Evolutionary conservation across 2,888 invertebrate genomes (phyloP).

Genomic region (Agrenia bidenticulata): DNA sequence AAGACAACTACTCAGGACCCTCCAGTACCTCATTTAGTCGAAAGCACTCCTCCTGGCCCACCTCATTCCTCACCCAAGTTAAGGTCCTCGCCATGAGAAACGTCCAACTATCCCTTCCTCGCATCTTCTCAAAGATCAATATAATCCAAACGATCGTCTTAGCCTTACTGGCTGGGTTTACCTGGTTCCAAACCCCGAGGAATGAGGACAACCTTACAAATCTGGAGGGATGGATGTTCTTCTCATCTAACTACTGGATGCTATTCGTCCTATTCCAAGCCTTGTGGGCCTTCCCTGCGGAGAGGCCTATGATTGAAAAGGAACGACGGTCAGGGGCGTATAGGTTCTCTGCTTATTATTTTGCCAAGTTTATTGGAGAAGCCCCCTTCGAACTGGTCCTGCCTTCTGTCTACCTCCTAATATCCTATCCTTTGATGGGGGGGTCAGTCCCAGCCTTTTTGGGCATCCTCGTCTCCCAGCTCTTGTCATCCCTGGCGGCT

Average conservation of each 20-base stretch:
- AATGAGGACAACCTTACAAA: conserved; percentile 72
- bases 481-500: conserved; percentile 37
- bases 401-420: conserved; percentile 72
- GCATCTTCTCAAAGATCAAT: conserved; percentile 73
- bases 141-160: conserved; percentile 73
- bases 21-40: too few relatives aligned
- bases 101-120: conserved; percentile 70
- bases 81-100: conserved; percentile 70
- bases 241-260: conserved; percentile 79
- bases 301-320: conserved; percentile 75
- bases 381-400: conserved; percentile 71
- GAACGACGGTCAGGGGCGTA: conserved; percentile 76
- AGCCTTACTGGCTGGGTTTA: conserved; percentile 69
- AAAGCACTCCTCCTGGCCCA: conserved; percentile 66
- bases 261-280: conserved; percentile 75
- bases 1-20: background rate
- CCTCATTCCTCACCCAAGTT: conserved; percentile 77
- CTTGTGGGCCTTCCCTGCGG: conserved; percentile 74
- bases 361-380: conserved; percentile 78
- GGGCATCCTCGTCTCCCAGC: conserved; percentile 28
- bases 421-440: conserved; percentile 74
- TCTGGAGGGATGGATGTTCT: conserved; percentile 81
- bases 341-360: conserved; percentile 73
- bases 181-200: conserved; percentile 74
- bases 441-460: conserved; percentile 21